These are phyloP conservation scores for Phengaris alcon DNA, from an alignment of 2,888 invertebrate species.

Conservation along the genomic window DNA sequence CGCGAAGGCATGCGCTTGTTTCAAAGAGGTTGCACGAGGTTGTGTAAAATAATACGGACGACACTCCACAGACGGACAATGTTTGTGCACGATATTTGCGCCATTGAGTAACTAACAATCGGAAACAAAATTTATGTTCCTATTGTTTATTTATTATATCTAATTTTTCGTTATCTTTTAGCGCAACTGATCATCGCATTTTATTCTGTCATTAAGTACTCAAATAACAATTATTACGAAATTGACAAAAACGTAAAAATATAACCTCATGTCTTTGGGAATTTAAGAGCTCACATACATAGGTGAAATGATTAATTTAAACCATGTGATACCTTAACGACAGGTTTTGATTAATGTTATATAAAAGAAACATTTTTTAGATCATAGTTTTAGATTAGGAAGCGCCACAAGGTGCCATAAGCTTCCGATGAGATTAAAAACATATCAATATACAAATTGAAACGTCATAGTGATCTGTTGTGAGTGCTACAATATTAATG, in stretches of 20 bases:
- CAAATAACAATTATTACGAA: too few relatives aligned
- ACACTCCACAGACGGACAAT: slow-evolving; percentile 1
- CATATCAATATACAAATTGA: slow-evolving; percentile 76
- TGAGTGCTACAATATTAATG: slow-evolving; percentile 47
- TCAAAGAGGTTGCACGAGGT: neutral
- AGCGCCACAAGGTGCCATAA: slow-evolving; percentile 43
- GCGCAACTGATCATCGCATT: too few relatives aligned
- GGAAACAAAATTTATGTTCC: neutral
- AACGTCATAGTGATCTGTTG: slow-evolving; percentile 76
- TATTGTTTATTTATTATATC: neutral
- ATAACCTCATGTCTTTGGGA: neutral
- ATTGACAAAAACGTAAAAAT: neutral
- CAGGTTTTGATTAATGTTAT: slow-evolving; percentile 69
- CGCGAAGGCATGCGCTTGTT: slow-evolving; percentile 12
- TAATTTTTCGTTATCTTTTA: neutral
- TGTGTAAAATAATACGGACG: slow-evolving; percentile 8
- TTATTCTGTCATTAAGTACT: too few relatives aligned
- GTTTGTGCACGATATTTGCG: neutral
- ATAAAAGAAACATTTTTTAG: slow-evolving; percentile 41
- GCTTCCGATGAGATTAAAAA: slow-evolving; percentile 76
- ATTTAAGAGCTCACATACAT: too few relatives aligned
- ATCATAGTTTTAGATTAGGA: neutral
- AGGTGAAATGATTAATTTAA: neutral
- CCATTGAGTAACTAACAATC: neutral
- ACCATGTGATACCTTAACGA: slow-evolving; percentile 41